Percentiles rank a stretch among this genome's conserved stretches.
Evolutionary conservation across 2,888 invertebrate species (phyloP).

Genomic region (Lepetodrilus schrolli): DNA sequence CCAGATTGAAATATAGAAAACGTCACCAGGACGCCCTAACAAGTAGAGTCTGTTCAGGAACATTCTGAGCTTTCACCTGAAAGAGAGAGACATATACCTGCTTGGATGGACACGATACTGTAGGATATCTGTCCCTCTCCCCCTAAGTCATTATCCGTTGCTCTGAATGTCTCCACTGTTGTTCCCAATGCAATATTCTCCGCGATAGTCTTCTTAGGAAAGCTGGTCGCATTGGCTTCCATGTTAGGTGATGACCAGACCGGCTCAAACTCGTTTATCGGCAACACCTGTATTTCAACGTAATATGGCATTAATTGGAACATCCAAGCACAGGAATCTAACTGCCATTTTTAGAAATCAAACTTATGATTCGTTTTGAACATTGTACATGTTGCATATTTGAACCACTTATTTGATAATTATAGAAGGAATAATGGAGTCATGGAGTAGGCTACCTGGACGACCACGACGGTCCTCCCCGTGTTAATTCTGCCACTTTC

Average conservation of each 20-base stretch:
- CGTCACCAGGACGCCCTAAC: too few species aligned
- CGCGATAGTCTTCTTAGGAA: not conserved
- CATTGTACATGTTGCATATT: too few species aligned
- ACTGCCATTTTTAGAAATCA: too few species aligned
- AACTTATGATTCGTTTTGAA: too few species aligned
- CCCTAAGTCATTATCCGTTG: not conserved
- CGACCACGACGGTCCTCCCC: not conserved
- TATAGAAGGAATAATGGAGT: not conserved
- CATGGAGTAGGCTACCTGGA: not conserved
- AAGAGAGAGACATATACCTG: too few species aligned
- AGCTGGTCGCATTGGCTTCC: not conserved
- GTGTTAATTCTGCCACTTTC: not conserved
- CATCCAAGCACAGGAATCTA: too few species aligned
- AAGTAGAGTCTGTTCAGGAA: too few species aligned
- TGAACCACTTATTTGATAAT: not conserved
- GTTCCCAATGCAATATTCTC: slow-evolving; percentile 8
- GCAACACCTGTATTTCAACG: not conserved
- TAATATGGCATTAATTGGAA: too few species aligned
- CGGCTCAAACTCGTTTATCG: not conserved
- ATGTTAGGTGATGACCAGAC: not conserved
- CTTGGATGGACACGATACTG: not conserved
- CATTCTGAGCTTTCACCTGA: too few species aligned
- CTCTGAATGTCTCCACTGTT: not conserved
- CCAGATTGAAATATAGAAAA: too few species aligned
- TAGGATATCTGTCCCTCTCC: not conserved